phyloP scores from a whole-genome alignment of 2,888 invertebrate species.

The Eledona agricola region DNA sequence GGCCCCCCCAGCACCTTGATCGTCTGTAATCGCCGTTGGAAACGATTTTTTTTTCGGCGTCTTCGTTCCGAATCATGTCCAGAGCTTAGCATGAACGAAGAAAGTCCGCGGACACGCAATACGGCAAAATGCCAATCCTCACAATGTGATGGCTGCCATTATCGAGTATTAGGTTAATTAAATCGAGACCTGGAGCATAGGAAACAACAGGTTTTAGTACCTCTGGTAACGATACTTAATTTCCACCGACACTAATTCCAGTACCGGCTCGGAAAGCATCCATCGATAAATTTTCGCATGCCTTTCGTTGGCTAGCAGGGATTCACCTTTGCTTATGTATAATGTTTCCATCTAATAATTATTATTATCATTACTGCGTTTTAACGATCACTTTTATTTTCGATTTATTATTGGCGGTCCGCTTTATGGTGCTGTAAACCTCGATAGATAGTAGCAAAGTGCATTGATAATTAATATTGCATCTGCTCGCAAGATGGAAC shows the following conservation, averaged over 20 bases:
- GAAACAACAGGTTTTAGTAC: constrained; percentile 35
- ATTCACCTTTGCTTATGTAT: constrained; percentile 32
- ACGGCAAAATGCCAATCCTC: constrained; percentile 23
- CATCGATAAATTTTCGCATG: constrained; percentile 32
- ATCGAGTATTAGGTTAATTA: constrained; percentile 34
- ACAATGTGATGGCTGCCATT: constrained; percentile 31
- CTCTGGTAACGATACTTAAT: constrained; percentile 30
- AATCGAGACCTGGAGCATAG: constrained; percentile 32
- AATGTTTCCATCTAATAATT: constrained; percentile 29
- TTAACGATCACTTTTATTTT: constrained; percentile 32
- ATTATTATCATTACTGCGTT: constrained; percentile 28
- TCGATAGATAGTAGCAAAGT: constrained; percentile 32
- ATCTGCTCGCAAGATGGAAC: constrained; percentile 7
- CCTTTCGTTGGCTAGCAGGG: constrained; percentile 29
- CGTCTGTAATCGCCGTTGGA: constrained; percentile 15
- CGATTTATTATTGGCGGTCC: constrained; percentile 33
- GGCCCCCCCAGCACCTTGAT: too few species aligned
- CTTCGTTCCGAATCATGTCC: constrained; percentile 16
- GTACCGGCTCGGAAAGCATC: constrained; percentile 5
- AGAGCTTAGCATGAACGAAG: constrained; percentile 13
- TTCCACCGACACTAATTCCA: constrained; percentile 10
- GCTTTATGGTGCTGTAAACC: constrained; percentile 30
- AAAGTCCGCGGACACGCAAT: constrained; percentile 23
- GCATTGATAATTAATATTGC: constrained; percentile 27
- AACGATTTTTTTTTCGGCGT: constrained; percentile 4